Evolutionary conservation across 2,888 invertebrate species (phyloP), one percentile per base, ranked within the genome.

Genomic region (Habrosyne pyritoides): DNA sequence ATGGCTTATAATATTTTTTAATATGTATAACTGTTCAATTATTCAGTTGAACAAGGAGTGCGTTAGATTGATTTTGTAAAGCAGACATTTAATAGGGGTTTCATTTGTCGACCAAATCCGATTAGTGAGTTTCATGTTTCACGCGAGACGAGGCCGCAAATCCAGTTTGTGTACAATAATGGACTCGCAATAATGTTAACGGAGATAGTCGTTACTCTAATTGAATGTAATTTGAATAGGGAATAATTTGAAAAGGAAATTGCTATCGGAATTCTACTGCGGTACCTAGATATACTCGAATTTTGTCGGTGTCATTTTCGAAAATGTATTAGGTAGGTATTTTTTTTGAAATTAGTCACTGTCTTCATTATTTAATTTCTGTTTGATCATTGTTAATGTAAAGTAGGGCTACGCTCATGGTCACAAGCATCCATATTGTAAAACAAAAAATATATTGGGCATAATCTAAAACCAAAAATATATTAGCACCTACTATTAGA

Each of bases 51-150:
- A 24, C 8, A 6, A 8, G 61, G 63, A 60, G 60, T 62, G 24
- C 61, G 69, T 66, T 62, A 63, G 55, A 56, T 54, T 66, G 54
- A 63, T 61, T 65, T 67, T 63, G 67, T 61, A 63, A 57, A 56
- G 60, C 65, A 59, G 57, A 58, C 49, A 57, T 66, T 71, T 74
- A 72, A 75, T 71, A 69, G 72, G 65, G 77, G 80, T 79, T 77
- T 79, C 74, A 66, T 71, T 77, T 67, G 59, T 67, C 60, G 50
- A 58, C 68, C 67, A 67, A 77, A 81, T 75, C 71, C 69, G 76
- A 79, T 81, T 79, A 78, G 57, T 12, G 56, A 63, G 73, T 67
- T 58, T 76, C 67, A 54, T 56, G 64, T 76, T 72, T 66, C 74
- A 56, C 33, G 54, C 52, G 59, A 67, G 53, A 56, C 58, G 64